Evolutionary conservation across 2,888 invertebrate species (phyloP), one percentile per base, ranked within the genome.

Genomic region (Lepidonotus clava): DNA sequence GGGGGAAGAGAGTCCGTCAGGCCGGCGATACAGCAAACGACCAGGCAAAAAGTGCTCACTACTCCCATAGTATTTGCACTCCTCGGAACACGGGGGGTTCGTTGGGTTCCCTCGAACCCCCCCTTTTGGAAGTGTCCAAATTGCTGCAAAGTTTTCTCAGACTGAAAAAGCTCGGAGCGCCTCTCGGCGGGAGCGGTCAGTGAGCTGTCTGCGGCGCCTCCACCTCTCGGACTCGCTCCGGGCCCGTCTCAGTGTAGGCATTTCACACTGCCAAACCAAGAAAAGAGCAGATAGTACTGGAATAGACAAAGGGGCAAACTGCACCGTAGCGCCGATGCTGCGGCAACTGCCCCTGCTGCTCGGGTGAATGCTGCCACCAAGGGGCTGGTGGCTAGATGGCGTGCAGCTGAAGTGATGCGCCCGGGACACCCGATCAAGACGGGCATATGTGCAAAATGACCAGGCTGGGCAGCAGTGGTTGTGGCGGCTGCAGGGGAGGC

Each of bases 51-150:
- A 41, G 46, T 51, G 28, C 80, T 41, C 80, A 34, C 80, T 46
- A 80, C 80, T 80, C 80, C 80, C 80, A 80, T 80, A 80, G 80
- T 80, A 80, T 80, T 80, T n/a, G 46, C 41, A 80, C 80, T n/a
- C 18, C 24, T 32, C 80, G 80, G 32, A 11, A 80, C 41, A 46
- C 80, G 80, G 80, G 80, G 80, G 80, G 80, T 80, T 80, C 80
- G 80, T 80, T 18, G 80, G 80, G 80, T 28, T 80, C 80, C 80
- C 41, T 8, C 8, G 46, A 80, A 80, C 80, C 80, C 80, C 80
- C 80, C 80, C 51, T 80, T 80, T 28, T 18, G 46, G 5, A 41
- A 80, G 28, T 11, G 24, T 80, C 41, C 41, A 80, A 71, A 71
- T 36, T 71, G 71, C 38, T 14, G 36, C 56, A 11, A 5, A 11